Conservation (phyloP, 2,113 vertebrate genomes). For the Crocuta crocuta region DNA sequence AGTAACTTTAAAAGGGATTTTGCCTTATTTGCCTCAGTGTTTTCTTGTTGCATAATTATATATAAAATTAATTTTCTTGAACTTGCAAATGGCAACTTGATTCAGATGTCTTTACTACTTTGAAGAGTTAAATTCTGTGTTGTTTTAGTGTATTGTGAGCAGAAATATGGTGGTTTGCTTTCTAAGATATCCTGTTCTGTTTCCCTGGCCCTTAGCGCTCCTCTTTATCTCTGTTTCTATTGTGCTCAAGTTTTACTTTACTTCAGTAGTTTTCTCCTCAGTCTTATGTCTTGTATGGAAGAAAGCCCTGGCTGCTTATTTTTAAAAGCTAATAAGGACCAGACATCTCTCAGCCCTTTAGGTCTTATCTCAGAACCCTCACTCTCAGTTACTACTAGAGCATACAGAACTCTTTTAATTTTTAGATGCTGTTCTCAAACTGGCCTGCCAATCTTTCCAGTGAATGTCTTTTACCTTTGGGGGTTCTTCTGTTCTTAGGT, state of each 20-base stretch:
- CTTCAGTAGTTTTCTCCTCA: neutral
- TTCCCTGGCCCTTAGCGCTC: neutral
- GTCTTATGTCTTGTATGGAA: neutral
- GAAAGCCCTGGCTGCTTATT: neutral
- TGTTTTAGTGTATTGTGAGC: neutral
- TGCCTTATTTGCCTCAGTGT: neutral
- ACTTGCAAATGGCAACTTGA: neutral
- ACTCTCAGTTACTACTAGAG: neutral
- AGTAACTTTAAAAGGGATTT: neutral
- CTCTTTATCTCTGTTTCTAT: neutral
- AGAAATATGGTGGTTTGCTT: neutral
- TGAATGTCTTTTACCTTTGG: neutral
- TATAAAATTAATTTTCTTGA: neutral
- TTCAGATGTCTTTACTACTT: neutral
- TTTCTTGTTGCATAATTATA: neutral
- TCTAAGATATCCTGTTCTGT: neutral
- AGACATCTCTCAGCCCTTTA: neutral
- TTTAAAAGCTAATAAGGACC: neutral
- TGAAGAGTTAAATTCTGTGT: neutral
- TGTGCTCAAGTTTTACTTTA: neutral
- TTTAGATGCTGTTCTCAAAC: neutral
- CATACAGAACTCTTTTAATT: neutral
- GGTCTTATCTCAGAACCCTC: neutral
- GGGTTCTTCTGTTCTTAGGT: neutral
- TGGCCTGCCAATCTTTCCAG: neutral